A percentile compares a stretch with the other conserved stretches of the same genome.
Conservation (phyloP, 30 jellyfish, hydroid and myxozoan genomes). For the Sanderia malayensis region DNA sequence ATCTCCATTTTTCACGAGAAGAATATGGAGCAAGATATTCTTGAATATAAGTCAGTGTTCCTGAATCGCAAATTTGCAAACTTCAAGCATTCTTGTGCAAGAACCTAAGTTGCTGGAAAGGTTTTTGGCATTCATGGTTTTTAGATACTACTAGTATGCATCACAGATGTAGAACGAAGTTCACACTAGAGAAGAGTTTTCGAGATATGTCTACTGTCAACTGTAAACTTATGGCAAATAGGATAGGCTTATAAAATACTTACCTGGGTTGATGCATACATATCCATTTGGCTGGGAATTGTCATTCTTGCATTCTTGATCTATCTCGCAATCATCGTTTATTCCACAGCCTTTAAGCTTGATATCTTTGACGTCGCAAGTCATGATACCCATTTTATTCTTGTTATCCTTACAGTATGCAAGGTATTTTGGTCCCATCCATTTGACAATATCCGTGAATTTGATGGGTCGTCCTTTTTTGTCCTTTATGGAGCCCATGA, state of each 20-base stretch:
- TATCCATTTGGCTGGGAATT: background rate
- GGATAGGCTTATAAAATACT: background rate
- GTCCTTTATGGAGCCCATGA: constrained; percentile 1
- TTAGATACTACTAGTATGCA: too few relatives aligned
- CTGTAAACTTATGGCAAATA: background rate
- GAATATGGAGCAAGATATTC: too few relatives aligned
- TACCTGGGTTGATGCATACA: background rate
- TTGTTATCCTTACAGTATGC: background rate
- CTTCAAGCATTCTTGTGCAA: too few relatives aligned
- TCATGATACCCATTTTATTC: background rate
- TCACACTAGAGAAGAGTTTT: too few relatives aligned
- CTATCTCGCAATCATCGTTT: background rate
- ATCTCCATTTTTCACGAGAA: too few relatives aligned
- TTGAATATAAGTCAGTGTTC: too few relatives aligned
- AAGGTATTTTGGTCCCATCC: background rate
- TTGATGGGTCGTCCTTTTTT: background rate
- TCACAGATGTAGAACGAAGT: too few relatives aligned
- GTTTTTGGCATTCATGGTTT: too few relatives aligned
- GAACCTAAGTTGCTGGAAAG: too few relatives aligned
- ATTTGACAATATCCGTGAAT: background rate
- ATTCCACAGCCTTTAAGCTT: background rate
- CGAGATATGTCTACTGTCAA: too few relatives aligned
- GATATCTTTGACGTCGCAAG: background rate
- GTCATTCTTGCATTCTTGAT: background rate
- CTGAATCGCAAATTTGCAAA: too few relatives aligned